Conservation (phyloP, 1,140 invertebrate genomes). For the Drosophila pruinosa region DNA sequence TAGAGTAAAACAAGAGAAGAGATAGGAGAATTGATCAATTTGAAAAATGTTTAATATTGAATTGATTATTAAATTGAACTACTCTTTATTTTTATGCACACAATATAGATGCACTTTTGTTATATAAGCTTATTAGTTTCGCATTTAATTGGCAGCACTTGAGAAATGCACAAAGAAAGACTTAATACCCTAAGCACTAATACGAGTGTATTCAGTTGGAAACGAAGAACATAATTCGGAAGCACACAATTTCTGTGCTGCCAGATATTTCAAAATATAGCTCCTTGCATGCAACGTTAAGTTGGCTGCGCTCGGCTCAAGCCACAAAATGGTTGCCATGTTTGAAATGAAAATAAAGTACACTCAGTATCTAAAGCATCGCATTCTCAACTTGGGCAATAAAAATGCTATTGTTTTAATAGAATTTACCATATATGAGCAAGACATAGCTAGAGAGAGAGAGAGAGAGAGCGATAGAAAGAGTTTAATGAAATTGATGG, state of each 20-base stretch:
- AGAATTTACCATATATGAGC: background rate
- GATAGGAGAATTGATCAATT: too few species aligned
- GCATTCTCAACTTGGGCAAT: background rate
- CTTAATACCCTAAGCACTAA: too few species aligned
- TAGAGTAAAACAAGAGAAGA: too few species aligned
- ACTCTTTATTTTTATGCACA: too few species aligned
- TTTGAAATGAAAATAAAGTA: background rate
- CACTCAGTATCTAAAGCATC: background rate
- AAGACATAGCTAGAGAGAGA: too few species aligned
- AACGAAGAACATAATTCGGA: background rate
- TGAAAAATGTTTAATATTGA: too few species aligned
- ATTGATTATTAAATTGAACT: background rate
- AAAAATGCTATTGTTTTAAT: background rate
- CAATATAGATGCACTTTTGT: background rate
- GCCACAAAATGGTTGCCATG: background rate
- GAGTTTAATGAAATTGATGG: slow-evolving; percentile 8
- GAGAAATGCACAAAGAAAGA: too few species aligned
- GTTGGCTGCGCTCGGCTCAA: background rate
- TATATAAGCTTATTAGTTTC: background rate
- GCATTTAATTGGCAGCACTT: background rate
- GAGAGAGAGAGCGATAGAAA: background rate
- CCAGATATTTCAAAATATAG: too few species aligned
- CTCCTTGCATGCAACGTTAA: background rate
- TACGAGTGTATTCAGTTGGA: too few species aligned
- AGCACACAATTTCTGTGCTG: too few species aligned